Conservation (phyloP, 1,140 invertebrate genomes). For the Leptopilina clavipes region DNA sequence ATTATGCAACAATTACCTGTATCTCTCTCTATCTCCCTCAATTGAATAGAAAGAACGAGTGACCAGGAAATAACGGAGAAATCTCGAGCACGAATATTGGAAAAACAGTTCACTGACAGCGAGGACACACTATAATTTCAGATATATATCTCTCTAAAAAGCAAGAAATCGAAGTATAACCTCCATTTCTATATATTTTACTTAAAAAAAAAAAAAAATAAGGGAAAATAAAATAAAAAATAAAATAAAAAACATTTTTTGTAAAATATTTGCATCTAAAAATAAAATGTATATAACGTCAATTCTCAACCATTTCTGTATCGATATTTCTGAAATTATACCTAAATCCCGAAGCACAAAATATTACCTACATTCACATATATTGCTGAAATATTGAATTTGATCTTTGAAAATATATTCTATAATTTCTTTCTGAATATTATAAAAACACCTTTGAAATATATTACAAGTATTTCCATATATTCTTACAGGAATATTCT, state of each 20-base stretch:
- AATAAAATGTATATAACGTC: too few species aligned
- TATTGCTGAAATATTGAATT: too few species aligned
- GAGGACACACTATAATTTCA: neutral
- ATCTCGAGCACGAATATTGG: constrained; percentile 10
- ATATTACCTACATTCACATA: too few species aligned
- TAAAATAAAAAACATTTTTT: neutral
- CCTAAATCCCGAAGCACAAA: too few species aligned
- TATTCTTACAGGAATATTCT: too few species aligned
- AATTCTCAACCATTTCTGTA: too few species aligned
- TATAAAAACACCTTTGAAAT: too few species aligned
- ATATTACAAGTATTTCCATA: too few species aligned
- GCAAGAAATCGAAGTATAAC: neutral
- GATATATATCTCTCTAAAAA: neutral
- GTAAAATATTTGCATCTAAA: too few species aligned
- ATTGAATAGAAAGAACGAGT: neutral
- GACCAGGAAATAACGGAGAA: constrained; percentile 18
- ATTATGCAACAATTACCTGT: neutral
- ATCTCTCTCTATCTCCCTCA: neutral
- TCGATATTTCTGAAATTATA: too few species aligned
- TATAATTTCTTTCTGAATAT: too few species aligned
- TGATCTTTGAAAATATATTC: too few species aligned
- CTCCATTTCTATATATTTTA: neutral
- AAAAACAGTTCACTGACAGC: neutral
- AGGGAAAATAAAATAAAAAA: neutral
- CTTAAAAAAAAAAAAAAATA: neutral